A percentile compares a stretch with the other conserved stretches of the same genome.
phyloP scores from a whole-genome alignment of 2,888 invertebrate genomes.

The Acleris emargana region DNA sequence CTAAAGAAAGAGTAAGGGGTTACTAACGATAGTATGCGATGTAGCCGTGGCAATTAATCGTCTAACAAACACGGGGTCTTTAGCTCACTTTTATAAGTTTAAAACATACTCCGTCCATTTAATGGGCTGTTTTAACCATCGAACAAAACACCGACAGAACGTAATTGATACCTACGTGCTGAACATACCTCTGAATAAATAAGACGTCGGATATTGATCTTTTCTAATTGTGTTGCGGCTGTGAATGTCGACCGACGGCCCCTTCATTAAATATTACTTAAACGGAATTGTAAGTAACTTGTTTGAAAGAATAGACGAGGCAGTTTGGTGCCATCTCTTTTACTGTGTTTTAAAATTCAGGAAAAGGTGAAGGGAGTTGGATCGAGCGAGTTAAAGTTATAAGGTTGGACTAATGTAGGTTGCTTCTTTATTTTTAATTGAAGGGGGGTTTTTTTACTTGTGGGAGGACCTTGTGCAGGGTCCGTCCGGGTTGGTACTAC shows the following conservation, averaged over 20 bases:
- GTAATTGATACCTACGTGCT: slow-evolving; percentile 39
- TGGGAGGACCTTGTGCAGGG: no score
- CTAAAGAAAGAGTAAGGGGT: no score
- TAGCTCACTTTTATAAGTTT: neutral
- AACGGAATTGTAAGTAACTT: slow-evolving; percentile 65
- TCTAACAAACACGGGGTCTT: neutral
- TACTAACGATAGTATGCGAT: no score
- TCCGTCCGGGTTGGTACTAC: no score
- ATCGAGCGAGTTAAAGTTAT: slow-evolving; percentile 30
- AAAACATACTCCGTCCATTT: slow-evolving; percentile 1
- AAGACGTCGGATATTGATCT: slow-evolving; percentile 69
- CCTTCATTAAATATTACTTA: slow-evolving; percentile 76
- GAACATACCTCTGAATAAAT: slow-evolving; percentile 59
- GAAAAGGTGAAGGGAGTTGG: slow-evolving; percentile 40
- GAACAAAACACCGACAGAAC: slow-evolving; percentile 24
- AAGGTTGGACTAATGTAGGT: slow-evolving; percentile 23
- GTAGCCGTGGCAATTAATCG: no score
- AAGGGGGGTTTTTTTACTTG: no score
- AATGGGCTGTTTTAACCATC: slow-evolving; percentile 21
- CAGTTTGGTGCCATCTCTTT: slow-evolving; percentile 54
- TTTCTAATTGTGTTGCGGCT: slow-evolving; percentile 72
- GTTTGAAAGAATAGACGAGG: slow-evolving; percentile 54
- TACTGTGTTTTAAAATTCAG: slow-evolving; percentile 40
- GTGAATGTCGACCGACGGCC: slow-evolving; percentile 59
- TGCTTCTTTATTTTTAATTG: slow-evolving; percentile 17